Evolutionary conservation across 1,140 invertebrate species (phyloP).

Genomic region (Hypsibius dujardini): DNA sequence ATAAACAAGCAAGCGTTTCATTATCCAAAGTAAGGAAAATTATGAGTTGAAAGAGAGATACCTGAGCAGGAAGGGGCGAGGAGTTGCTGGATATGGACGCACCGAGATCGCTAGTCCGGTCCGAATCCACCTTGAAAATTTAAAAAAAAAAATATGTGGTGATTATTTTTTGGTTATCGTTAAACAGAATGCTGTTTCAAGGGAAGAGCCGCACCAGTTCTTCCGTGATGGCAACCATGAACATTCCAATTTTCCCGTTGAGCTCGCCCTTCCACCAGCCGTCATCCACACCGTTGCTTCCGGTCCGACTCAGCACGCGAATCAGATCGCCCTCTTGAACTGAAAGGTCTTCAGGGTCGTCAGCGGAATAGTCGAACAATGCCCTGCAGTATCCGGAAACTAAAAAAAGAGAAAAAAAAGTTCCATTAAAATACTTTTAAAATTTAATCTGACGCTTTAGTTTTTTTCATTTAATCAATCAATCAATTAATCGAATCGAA

Average conservation of each 20-base stretch:
- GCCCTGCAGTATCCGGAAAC: constrained; percentile 49
- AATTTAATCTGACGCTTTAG: no score
- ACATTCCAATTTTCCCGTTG: constrained; percentile 41
- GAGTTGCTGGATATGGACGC: not conserved
- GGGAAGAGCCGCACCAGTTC: not conserved
- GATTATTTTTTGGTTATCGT: no score
- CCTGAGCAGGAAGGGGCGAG: not conserved
- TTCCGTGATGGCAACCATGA: not conserved
- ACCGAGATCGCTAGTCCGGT: not conserved
- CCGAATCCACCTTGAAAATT: not conserved
- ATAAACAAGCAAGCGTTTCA: no score
- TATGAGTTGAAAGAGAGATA: no score
- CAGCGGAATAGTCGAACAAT: constrained; percentile 75
- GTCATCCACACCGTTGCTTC: constrained; percentile 68
- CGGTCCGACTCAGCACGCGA: constrained; percentile 40
- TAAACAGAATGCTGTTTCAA: no score
- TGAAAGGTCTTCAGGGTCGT: constrained; percentile 63
- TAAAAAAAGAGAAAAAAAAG: no score
- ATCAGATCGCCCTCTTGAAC: constrained; percentile 73
- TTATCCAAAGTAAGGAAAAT: no score
- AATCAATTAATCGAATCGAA: no score
- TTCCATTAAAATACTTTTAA: no score
- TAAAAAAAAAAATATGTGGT: no score
- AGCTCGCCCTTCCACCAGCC: constrained; percentile 89
- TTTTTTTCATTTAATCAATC: no score